Evolutionary conservation across 2,888 invertebrate species (phyloP).

Genomic region (Tiphia femorata): DNA sequence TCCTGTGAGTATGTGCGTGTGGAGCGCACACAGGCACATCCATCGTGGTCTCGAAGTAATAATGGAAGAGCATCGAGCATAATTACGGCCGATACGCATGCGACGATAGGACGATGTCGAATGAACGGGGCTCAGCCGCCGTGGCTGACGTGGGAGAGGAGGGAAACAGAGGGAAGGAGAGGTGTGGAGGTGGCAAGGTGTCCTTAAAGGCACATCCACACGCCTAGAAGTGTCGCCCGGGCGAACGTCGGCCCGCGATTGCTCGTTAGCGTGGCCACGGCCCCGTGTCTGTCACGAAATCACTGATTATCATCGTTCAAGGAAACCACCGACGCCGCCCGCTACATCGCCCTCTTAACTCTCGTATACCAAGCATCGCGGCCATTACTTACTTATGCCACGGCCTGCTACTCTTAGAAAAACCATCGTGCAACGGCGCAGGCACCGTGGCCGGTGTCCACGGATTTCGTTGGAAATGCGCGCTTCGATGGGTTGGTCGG

Average conservation of each 20-base stretch:
- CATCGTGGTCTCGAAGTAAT: too few species aligned
- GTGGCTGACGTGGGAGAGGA: too few species aligned
- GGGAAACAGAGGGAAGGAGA: background rate
- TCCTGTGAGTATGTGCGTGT: too few species aligned
- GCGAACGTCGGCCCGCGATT: constrained; percentile 61
- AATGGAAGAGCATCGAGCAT: too few species aligned
- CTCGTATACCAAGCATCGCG: constrained; percentile 59
- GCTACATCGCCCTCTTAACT: constrained; percentile 44
- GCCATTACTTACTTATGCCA: constrained; percentile 61
- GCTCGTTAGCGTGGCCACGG: constrained; percentile 69
- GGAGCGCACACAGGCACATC: too few species aligned
- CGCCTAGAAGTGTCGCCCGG: constrained; percentile 60
- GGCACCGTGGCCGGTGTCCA: constrained; percentile 12
- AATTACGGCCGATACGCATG: constrained; percentile 55
- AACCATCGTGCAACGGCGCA: constrained; percentile 30
- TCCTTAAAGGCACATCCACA: constrained; percentile 48
- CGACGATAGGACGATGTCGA: constrained; percentile 22
- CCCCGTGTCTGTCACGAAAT: constrained; percentile 70
- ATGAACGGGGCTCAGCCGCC: too few species aligned
- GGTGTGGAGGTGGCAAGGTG: background rate
- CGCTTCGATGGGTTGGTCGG: background rate
- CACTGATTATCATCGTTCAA: constrained; percentile 70
- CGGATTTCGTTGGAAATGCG: too few species aligned
- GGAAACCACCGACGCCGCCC: constrained; percentile 62
- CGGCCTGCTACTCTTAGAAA: constrained; percentile 54